phyloP scores from a whole-genome alignment of 2,113 vertebrate species.

The Rhinoptilus africanus region DNA sequence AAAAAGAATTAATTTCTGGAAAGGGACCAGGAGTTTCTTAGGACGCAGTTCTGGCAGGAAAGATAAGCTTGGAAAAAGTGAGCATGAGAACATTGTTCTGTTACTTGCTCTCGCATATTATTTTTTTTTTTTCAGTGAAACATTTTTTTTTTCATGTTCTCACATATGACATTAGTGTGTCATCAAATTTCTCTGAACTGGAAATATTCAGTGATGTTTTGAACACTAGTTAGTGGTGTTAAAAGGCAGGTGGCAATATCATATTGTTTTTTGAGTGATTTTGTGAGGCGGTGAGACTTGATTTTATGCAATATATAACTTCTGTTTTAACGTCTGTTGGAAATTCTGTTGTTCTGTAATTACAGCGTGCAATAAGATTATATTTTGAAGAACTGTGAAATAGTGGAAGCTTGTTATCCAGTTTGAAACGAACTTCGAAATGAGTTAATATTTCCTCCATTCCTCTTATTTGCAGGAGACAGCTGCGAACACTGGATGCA shows the following conservation, averaged over 20 bases:
- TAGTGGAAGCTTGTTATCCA: not conserved
- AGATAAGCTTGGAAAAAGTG: slow-evolving; percentile 17
- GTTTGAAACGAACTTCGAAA: not conserved
- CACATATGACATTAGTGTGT: not conserved
- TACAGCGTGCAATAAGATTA: not conserved
- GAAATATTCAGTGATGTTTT: not conserved
- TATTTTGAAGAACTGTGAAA: not conserved
- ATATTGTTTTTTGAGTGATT: not conserved
- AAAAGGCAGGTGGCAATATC: not conserved
- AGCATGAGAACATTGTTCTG: not conserved
- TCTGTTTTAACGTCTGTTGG: not conserved
- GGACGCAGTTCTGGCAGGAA: not conserved
- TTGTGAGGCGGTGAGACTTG: not conserved
- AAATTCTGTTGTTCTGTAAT: not conserved
- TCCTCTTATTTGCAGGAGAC: slow-evolving; percentile 78
- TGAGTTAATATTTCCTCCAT: not conserved
- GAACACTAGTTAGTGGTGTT: not conserved
- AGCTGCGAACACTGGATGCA: slow-evolving; percentile 95
- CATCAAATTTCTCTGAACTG: not conserved
- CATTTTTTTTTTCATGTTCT: slow-evolving; percentile 3
- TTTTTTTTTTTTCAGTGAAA: not conserved
- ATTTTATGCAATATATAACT: not conserved
- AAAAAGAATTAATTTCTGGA: not conserved
- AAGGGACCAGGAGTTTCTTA: not conserved
- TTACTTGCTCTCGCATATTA: not conserved